Base-by-base conservation (phyloP, 2,888 invertebrate species). In the Troides oblongomaculatus region DNA sequence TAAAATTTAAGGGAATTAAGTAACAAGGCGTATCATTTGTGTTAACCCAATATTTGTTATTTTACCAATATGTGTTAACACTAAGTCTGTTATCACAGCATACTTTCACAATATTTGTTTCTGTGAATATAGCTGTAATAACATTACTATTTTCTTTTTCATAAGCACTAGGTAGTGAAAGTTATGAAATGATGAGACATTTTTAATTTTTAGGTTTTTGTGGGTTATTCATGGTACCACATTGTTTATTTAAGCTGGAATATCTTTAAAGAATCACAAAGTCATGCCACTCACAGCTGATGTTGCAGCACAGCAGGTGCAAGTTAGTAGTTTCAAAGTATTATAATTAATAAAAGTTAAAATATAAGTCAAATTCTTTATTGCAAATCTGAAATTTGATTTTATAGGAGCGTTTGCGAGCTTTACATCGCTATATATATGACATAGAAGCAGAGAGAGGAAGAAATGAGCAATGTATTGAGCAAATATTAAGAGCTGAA, bases 381-480 rank as follows among this genome's bases (percentile, higher is more conserved):
- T 39, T 39, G 39, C 7, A 39, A 39, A 39, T 8, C 39, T 10
- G 1, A 39, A 39, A 10, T 39, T 39, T 39, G 6, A 1, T 39
- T 39, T 39, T 79, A 84, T 21, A 97, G 95, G 98, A 98, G 76
- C 94, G 97, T 23, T 87, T 98, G 25, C 95, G 96, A 81, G 94
- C 95, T 7, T 90, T 98, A 18, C 96, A 96, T 77, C 93, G 94
- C 61, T 86, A 97, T 14, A 94, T 97, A 56, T 96, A 96, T 83
- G 96, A 97, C 68, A 95, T 98, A 76, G 97, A 97, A 84, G 94
- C 94, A 64, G 97, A 97, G 81, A 93, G 97, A 66, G 92, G 93
- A n/a, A 94, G 95, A 62, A 96, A 96, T 78, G 97, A 98, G 80
- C 95, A 95, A 68, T 97, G 97, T 69, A 93, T 98, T 69, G 95